Percentiles rank a stretch among this genome's conserved stretches.
Evolutionary conservation across 2,113 vertebrate species (phyloP).

Genomic region (Blennius ocellaris): DNA sequence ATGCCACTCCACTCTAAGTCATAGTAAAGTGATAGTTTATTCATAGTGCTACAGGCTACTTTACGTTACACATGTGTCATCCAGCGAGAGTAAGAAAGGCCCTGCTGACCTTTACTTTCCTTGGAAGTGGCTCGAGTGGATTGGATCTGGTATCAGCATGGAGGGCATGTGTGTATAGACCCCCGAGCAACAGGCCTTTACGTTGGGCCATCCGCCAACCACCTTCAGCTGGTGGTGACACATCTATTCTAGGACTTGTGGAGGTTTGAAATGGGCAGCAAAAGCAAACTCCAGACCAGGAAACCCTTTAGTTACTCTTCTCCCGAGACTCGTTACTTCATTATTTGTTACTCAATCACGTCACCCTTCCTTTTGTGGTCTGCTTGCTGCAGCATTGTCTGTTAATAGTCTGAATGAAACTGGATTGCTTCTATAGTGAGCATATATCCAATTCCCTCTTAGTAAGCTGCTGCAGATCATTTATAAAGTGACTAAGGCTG

Average conservation of each 20-base stretch:
- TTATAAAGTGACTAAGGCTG: constrained; percentile 9
- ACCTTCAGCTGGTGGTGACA: constrained; percentile 63
- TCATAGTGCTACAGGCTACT: too few relatives aligned
- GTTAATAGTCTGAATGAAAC: constrained; percentile 26
- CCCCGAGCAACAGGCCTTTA: constrained; percentile 46
- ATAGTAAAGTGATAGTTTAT: background rate
- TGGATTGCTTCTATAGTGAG: constrained; percentile 8
- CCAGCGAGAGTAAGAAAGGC: constrained; percentile 1
- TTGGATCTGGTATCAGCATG: constrained; percentile 55
- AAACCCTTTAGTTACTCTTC: constrained; percentile 34
- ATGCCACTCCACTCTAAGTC: background rate
- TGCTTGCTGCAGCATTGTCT: constrained; percentile 3
- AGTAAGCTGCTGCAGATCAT: constrained; percentile 14
- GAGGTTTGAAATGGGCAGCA: constrained; percentile 48
- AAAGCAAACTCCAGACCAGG: constrained; percentile 33
- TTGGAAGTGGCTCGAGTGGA: constrained; percentile 42
- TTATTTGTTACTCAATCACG: constrained; percentile 40
- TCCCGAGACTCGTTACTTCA: constrained; percentile 19
- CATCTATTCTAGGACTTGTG: constrained; percentile 74
- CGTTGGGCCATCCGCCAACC: constrained; percentile 59
- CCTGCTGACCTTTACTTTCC: constrained; percentile 64
- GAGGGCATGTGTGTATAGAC: constrained; percentile 51
- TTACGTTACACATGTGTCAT: background rate
- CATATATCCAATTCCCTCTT: background rate
- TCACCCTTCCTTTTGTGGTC: constrained; percentile 1